Evolutionary conservation across 2,888 invertebrate genomes (phyloP), one percentile per base, ranked within the genome.

Genomic region (Mythimna loreyi): DNA sequence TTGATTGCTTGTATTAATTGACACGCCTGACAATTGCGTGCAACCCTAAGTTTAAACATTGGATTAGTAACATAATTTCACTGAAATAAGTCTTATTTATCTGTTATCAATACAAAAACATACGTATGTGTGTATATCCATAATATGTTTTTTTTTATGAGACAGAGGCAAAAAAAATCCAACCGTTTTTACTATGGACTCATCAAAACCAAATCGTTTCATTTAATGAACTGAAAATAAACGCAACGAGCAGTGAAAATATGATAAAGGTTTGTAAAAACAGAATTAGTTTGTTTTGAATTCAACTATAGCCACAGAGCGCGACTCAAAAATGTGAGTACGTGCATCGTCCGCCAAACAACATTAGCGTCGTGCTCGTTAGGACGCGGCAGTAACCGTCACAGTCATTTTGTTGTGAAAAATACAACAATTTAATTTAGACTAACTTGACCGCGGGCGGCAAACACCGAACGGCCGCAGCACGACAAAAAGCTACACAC

Each of bases 351-450:
- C 81, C 85, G 80, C 86, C 85, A 90, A 93, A 93, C 86, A 89
- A 90, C 87, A 91, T 92, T 92, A 92, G 87, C 84, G 87, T 85
- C 86, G 84, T 88, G 84, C 89, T 90, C 92, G 92, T 92, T 92
- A 92, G 75, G 64, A 81, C 67, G 72, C 78, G 65, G 75, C 64
- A 75, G 75, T 81, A 83, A 72, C 71, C 88, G 82, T 86, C 87
- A 89, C 86, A 87, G 90, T 91, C 87, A 91, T 94, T 94, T 92
- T 90, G 91, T 90, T 91, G 90, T 89, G 88, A 93, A 94, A 95
- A 95, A 94, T 93, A 93, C 92, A 93, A 93, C 93, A 94, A 94
- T 94, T 94, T 95, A 94, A 95, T 95, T 95, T 94, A 89, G 92
- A 90, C 92, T 89, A 94, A 94, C 93, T 93, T 93, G 89, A 92